These are phyloP conservation scores for Pemphredon lugubris DNA, from an alignment of 2,888 invertebrate genomes.

Conservation along the genomic window DNA sequence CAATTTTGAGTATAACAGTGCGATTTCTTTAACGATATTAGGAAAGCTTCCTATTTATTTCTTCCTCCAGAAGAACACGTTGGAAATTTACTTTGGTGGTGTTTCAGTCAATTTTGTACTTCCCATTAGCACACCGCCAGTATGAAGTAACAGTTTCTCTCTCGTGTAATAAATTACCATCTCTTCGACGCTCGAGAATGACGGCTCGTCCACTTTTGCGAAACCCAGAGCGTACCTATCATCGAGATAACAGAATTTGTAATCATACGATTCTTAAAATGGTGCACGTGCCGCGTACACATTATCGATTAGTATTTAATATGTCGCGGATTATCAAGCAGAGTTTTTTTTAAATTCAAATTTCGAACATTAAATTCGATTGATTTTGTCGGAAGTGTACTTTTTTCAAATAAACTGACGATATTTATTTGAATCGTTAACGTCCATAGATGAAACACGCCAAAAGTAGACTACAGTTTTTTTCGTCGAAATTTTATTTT, in stretches of 20 bases:
- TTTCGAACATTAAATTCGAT: too few species aligned
- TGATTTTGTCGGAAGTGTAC: too few species aligned
- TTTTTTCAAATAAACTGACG: too few species aligned
- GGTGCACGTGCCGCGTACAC: background rate
- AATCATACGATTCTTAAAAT: background rate
- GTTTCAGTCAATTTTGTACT: conserved; percentile 76
- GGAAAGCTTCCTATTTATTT: conserved; percentile 1
- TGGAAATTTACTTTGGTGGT: conserved; percentile 70
- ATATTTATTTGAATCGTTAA: too few species aligned
- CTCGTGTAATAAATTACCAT: conserved; percentile 75
- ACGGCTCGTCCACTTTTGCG: conserved; percentile 77
- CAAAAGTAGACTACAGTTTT: too few species aligned
- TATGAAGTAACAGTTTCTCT: conserved; percentile 76
- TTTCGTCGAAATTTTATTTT: too few species aligned
- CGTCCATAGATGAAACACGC: too few species aligned
- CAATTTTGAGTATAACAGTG: conserved; percentile 8
- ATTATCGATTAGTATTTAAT: too few species aligned
- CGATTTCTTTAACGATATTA: too few species aligned
- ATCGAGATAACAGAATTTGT: conserved; percentile 9
- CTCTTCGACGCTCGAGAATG: conserved; percentile 77
- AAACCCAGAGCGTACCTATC: conserved; percentile 79
- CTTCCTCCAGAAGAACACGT: background rate
- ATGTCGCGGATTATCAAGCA: too few species aligned
- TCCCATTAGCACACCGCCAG: conserved; percentile 73
- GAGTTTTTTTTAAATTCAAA: too few species aligned